Evolutionary conservation across 2,888 invertebrate genomes (phyloP).

Genomic region (Dynastes grantii): DNA sequence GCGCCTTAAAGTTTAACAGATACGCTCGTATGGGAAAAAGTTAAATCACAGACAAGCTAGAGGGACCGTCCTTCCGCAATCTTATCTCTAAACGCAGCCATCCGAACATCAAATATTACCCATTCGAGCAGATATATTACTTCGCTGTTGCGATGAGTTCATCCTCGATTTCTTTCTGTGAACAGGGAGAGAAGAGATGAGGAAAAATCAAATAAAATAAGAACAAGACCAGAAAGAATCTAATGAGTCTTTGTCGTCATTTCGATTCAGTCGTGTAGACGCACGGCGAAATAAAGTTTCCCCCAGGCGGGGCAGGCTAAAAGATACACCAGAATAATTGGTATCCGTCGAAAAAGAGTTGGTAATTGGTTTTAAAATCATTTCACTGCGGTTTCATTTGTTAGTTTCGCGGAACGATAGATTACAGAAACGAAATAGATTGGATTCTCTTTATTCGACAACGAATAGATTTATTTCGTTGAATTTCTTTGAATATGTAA

Average conservation of each 20-base stretch:
- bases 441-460: not conserved
- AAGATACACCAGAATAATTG: slow-evolving; percentile 40
- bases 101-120: slow-evolving; percentile 45
- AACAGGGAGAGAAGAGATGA: not conserved
- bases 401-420: slow-evolving; percentile 29
- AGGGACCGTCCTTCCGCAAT: slow-evolving; percentile 25
- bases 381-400: slow-evolving; percentile 24
- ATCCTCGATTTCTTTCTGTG: slow-evolving; percentile 43
- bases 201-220: slow-evolving; percentile 47
- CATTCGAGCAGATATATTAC: slow-evolving; percentile 48
- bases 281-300: not conserved
- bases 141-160: slow-evolving; percentile 38
- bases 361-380: slow-evolving; percentile 39
- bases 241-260: slow-evolving; percentile 36
- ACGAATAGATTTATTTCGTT: not conserved
- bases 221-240: slow-evolving; percentile 38
- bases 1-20: not conserved
- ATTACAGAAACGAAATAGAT: slow-evolving; percentile 18
- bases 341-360: slow-evolving; percentile 20
- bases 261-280: slow-evolving; percentile 22
- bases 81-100: slow-evolving; percentile 44
- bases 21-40: not conserved
- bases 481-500: not conserved
- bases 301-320: not conserved
- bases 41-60: not conserved